A percentile compares a stretch with the other conserved stretches of the same genome.
Evolutionary conservation across 2,888 invertebrate genomes (phyloP).

Genomic region (Tuta absoluta): DNA sequence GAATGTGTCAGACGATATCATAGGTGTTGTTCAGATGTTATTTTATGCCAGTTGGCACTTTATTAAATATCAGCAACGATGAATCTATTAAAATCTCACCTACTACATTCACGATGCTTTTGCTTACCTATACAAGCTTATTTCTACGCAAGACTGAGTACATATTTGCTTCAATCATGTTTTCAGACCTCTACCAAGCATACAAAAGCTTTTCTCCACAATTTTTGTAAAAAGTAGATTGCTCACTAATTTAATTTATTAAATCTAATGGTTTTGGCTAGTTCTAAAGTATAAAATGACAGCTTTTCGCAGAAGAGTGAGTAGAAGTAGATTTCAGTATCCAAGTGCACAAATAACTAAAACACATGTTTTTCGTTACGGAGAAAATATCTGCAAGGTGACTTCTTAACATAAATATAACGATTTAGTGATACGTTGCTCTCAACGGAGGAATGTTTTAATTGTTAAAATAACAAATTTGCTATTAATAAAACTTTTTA

Average conservation of each 20-base stretch:
- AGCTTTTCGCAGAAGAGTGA: neutral
- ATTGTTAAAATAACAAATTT: neutral
- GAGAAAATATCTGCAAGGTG: constrained; percentile 36
- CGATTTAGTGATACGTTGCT: constrained; percentile 14
- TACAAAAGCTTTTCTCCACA: no score
- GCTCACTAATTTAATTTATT: no score
- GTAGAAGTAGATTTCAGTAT: neutral
- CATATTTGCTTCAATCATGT: no score
- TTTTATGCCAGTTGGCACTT: constrained; percentile 3
- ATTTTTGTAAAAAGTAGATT: no score
- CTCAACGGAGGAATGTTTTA: neutral
- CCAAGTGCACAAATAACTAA: neutral
- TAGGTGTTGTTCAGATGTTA: neutral
- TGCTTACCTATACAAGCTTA: no score
- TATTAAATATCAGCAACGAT: neutral
- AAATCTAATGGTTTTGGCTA: no score
- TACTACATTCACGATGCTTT: no score
- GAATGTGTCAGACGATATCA: constrained; percentile 5
- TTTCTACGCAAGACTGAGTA: no score
- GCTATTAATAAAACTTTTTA: no score
- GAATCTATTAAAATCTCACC: neutral
- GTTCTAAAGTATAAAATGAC: neutral
- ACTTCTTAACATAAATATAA: constrained; percentile 35
- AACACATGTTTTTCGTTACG: constrained; percentile 35
- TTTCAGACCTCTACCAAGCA: no score